Evolutionary conservation across 2,888 invertebrate species (phyloP).

Genomic region (Tricholauxania praeusta): DNA sequence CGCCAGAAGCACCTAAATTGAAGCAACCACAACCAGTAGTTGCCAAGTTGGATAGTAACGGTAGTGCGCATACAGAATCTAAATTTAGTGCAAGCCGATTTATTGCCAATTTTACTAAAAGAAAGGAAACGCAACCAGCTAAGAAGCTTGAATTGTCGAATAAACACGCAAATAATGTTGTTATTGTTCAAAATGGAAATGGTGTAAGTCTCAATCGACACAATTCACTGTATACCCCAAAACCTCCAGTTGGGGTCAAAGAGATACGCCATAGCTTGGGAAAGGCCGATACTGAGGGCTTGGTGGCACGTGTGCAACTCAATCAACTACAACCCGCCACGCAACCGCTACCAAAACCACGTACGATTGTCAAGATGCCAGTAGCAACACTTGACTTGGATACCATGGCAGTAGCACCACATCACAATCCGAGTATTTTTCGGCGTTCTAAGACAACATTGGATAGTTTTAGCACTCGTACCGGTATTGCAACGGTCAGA

Average conservation of each 20-base stretch:
- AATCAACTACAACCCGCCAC: constrained; percentile 53
- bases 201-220: constrained; percentile 55
- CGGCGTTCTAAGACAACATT: constrained; percentile 64
- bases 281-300: constrained; percentile 59
- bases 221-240: constrained; percentile 53
- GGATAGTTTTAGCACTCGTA: constrained; percentile 55
- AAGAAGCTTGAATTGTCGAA: constrained; percentile 30
- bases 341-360: constrained; percentile 60
- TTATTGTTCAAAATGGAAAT: constrained; percentile 50
- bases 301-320: constrained; percentile 48
- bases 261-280: constrained; percentile 61
- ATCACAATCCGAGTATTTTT: constrained; percentile 48
- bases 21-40: constrained; percentile 51
- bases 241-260: constrained; percentile 52
- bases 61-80: constrained; percentile 42
- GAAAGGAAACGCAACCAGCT: constrained; percentile 23
- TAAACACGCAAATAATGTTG: constrained; percentile 44
- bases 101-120: constrained; percentile 42
- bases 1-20: constrained; percentile 59
- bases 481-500: constrained; percentile 47
- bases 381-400: constrained; percentile 62
- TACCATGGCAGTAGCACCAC: constrained; percentile 46
- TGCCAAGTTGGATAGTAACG: constrained; percentile 14
- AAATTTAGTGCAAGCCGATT: constrained; percentile 45
- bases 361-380: constrained; percentile 61